Evolutionary conservation across 2,113 vertebrate species (phyloP).

Genomic region (Zosterops japonicus): DNA sequence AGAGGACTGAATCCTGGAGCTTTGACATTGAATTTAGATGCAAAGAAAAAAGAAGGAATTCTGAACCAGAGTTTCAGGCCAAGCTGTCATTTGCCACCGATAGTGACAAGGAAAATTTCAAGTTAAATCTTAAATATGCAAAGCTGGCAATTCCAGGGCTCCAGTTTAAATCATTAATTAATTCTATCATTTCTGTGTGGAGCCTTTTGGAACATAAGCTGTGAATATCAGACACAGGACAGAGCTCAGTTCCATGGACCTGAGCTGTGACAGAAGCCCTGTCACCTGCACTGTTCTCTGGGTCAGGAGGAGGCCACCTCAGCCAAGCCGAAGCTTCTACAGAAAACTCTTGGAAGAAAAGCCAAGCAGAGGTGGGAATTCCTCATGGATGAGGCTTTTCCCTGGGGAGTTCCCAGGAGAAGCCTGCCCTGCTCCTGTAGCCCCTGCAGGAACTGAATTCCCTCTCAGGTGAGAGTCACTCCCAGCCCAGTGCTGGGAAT

Average conservation of each 20-base stretch:
- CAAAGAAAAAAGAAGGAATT: neutral
- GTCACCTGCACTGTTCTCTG: neutral
- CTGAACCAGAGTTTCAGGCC: neutral
- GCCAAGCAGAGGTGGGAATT: neutral
- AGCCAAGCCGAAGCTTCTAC: neutral
- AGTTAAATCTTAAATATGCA: neutral
- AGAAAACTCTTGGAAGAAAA: neutral
- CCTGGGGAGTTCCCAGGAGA: neutral
- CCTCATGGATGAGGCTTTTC: accelerated
- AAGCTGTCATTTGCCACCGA: neutral
- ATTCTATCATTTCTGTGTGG: neutral
- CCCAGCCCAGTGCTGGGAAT: neutral
- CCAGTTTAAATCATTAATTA: neutral
- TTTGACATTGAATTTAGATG: neutral
- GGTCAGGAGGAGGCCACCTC: neutral
- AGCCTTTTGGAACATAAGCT: neutral
- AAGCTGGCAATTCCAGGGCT: neutral
- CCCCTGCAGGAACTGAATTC: neutral
- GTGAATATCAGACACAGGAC: neutral
- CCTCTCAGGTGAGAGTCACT: neutral
- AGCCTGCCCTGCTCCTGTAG: neutral
- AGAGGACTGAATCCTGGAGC: neutral
- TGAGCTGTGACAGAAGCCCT: neutral
- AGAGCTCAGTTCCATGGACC: neutral
- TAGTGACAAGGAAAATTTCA: neutral